These are phyloP conservation scores for Lepidurus packardi DNA, from an alignment of 1,140 invertebrate genomes.

Conservation along the genomic window DNA sequence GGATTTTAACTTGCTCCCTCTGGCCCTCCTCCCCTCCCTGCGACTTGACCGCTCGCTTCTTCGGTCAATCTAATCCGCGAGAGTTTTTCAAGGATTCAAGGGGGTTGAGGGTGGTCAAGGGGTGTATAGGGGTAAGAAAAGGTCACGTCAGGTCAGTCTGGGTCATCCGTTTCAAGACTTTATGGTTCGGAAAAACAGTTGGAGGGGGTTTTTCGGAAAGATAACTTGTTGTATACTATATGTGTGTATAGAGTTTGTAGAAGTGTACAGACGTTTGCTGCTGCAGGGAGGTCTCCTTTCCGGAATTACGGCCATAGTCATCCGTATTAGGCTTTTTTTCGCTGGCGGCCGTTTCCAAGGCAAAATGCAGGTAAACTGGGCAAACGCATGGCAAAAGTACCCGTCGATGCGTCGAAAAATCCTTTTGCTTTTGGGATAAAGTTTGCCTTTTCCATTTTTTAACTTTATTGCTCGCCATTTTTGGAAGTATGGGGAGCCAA, in stretches of 20 bases:
- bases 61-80: background rate
- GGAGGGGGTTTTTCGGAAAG: background rate
- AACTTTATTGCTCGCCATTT: too few relatives aligned
- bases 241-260: background rate
- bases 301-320: too few relatives aligned
- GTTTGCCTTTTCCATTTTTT: too few relatives aligned
- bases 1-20: background rate
- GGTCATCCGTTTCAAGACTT: conserved; percentile 1
- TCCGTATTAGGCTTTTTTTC: too few relatives aligned
- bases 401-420: too few relatives aligned
- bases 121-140: background rate
- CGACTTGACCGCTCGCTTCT: background rate
- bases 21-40: background rate
- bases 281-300: background rate
- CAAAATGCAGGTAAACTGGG: too few relatives aligned
- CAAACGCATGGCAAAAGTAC: too few relatives aligned
- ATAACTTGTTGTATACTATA: background rate
- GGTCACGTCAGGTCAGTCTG: conserved; percentile 8
- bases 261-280: background rate
- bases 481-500: too few relatives aligned
- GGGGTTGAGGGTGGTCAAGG: background rate
- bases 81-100: background rate
- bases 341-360: too few relatives aligned
- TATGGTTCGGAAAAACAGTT: conserved; percentile 5
- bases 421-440: too few relatives aligned